phyloP scores from a whole-genome alignment of 1,140 invertebrate genomes.

The Danaus plexippus region DNA sequence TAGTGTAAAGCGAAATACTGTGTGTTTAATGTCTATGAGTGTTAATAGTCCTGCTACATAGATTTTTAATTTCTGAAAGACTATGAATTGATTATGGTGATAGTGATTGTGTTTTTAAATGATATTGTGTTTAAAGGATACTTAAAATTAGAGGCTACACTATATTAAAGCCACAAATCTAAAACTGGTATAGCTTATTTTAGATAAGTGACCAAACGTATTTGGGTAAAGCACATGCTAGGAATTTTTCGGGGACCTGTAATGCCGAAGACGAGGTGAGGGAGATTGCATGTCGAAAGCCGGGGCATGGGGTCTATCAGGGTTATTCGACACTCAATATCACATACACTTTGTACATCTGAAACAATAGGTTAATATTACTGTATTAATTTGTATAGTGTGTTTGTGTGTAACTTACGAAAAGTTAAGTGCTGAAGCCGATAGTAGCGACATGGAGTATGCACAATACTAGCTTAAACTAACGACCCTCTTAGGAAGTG shows the following conservation, averaged over 20 bases:
- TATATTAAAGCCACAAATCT: no score
- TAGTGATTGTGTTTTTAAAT: no score
- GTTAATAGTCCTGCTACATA: no score
- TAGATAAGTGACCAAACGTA: background rate
- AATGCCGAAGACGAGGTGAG: conserved; percentile 77
- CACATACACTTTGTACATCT: conserved; percentile 68
- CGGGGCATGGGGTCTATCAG: conserved; percentile 60
- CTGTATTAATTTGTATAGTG: conserved; percentile 23
- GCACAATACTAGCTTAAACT: conserved; percentile 4
- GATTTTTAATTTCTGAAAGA: no score
- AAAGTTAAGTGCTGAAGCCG: background rate
- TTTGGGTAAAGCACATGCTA: conserved; percentile 26
- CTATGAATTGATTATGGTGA: no score
- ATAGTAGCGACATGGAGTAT: conserved; percentile 11
- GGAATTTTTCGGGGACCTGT: conserved; percentile 70
- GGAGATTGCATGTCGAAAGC: conserved; percentile 77
- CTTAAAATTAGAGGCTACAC: no score
- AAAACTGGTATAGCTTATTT: no score
- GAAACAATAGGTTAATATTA: conserved; percentile 52
- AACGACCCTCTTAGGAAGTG: conserved; percentile 6
- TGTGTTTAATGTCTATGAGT: no score
- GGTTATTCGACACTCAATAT: conserved; percentile 56
- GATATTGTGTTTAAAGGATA: no score
- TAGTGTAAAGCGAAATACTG: no score
- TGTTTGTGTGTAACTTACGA: conserved; percentile 6